Base-by-base conservation (phyloP, 1,140 invertebrate genomes). In the Heliconius nattereri region DNA sequence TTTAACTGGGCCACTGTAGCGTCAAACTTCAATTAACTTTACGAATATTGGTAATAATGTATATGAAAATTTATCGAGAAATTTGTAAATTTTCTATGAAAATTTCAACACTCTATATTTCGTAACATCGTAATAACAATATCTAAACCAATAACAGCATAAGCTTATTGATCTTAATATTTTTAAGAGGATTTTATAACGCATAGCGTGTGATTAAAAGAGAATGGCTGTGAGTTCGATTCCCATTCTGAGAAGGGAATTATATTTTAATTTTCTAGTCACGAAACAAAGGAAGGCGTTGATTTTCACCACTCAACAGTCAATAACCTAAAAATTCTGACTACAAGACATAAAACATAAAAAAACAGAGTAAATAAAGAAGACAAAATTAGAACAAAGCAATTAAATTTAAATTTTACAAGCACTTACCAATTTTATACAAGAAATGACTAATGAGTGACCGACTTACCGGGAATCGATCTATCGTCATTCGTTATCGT, bases 391-490 rank as follows among this genome's bases (percentile, higher is more conserved):
- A 26, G 11, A 23, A 57, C n/a, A 57, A 66, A 66, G 6, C 13
- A 26, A 11, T 23, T 26, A 29, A 9, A 26, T 66, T 13, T 29
- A 26, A 66, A 35, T 60, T 75, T 79, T 75, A 70, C 74, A 79
- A 40, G 78, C 72, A 79, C 26, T 66, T 66, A 66, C 23, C 26
- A 29, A 66, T 66, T 66, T 29, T 29, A 26, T 60, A 29, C 13
- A 66, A 26, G 26, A 66, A 66, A 26, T 66, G 37, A 78, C 78
- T 81, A 75, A 73, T 7, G 37, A 80, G 29, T 75, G 60, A 60
- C 37, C 72, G 72, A 78, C 35, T 83, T 83, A 77, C 80, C 72
- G 71, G 72, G 80, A 83, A 83, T 81, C 82, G 80, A 83, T 83
- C 78, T 83, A 79, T 81, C 72, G 85, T 66, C 19, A 66, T 66